These are phyloP conservation scores for Ethmia dodecea DNA, from an alignment of 2,888 invertebrate genomes.

Conservation along the genomic window DNA sequence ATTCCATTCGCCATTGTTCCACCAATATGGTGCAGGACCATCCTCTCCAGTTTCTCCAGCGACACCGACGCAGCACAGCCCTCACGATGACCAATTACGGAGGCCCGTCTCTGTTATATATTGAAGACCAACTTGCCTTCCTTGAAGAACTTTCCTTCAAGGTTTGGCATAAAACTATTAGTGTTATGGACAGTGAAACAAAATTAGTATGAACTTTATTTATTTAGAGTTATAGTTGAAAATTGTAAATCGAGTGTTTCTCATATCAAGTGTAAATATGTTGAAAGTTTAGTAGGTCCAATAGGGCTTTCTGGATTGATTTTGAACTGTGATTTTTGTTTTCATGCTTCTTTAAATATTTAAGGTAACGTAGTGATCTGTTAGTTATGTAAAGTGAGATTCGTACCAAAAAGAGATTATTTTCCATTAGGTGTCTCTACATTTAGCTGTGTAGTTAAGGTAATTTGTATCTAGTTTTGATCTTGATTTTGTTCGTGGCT, in stretches of 20 bases:
- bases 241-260: slow-evolving; percentile 43
- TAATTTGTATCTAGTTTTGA: slow-evolving; percentile 31
- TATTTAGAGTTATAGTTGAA: slow-evolving; percentile 51
- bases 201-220: slow-evolving; percentile 53
- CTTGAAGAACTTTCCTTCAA: slow-evolving; percentile 47
- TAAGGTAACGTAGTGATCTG: slow-evolving; percentile 49
- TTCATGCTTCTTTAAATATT: slow-evolving; percentile 51
- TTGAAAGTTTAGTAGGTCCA: slow-evolving; percentile 37
- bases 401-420: slow-evolving; percentile 75
- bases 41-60: slow-evolving; percentile 67
- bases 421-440: slow-evolving; percentile 52
- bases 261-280: slow-evolving; percentile 68
- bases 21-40: slow-evolving; percentile 70
- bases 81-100: slow-evolving; percentile 78
- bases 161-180: slow-evolving; percentile 41
- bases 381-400: slow-evolving; percentile 69
- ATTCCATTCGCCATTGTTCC: slow-evolving; percentile 71
- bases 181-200: slow-evolving; percentile 53
- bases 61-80: slow-evolving; percentile 65
- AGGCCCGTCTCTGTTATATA: slow-evolving; percentile 85
- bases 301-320: slow-evolving; percentile 37
- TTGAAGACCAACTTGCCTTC: slow-evolving; percentile 74
- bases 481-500: slow-evolving; percentile 33
- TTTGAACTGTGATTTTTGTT: slow-evolving; percentile 71
- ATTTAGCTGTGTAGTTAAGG: slow-evolving; percentile 48